These are phyloP conservation scores for Drosophila erecta DNA, from an alignment of 1,140 invertebrate genomes.

Conservation along the genomic window DNA sequence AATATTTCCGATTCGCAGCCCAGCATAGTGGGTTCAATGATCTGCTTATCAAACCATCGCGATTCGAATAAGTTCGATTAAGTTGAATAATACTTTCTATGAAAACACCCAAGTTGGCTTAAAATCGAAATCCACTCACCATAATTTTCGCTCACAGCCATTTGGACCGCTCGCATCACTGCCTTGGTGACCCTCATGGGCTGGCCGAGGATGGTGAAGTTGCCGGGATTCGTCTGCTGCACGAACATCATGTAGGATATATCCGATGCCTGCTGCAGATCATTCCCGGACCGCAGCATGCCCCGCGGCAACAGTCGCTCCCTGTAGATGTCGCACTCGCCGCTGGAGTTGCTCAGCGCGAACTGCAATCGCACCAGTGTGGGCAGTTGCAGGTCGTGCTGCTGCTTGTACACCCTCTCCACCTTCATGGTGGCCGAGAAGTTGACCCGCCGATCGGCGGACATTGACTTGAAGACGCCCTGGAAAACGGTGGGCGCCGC, in stretches of 20 bases:
- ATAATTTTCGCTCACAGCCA: constrained; percentile 86
- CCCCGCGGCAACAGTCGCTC: constrained; percentile 77
- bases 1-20: neutral
- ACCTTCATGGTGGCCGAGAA: constrained; percentile 89
- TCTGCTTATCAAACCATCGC: neutral
- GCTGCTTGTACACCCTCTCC: constrained; percentile 87
- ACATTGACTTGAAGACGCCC: constrained; percentile 88
- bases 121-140: constrained; percentile 85
- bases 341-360: constrained; percentile 69
- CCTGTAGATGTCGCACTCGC: constrained; percentile 83
- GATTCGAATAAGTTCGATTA: no score
- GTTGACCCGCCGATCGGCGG: constrained; percentile 86
- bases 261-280: constrained; percentile 87
- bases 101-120: no score
- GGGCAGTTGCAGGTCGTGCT: constrained; percentile 85
- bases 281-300: constrained; percentile 85
- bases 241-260: constrained; percentile 89
- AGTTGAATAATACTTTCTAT: no score
- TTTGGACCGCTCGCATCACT: constrained; percentile 85
- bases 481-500: constrained; percentile 88
- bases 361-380: constrained; percentile 75
- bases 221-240: constrained; percentile 88
- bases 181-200: constrained; percentile 86
- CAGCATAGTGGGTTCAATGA: constrained; percentile 17
- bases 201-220: constrained; percentile 88